phyloP scores from a whole-genome alignment of 2,113 vertebrate species.

The Dasyprocta punctata region DNA sequence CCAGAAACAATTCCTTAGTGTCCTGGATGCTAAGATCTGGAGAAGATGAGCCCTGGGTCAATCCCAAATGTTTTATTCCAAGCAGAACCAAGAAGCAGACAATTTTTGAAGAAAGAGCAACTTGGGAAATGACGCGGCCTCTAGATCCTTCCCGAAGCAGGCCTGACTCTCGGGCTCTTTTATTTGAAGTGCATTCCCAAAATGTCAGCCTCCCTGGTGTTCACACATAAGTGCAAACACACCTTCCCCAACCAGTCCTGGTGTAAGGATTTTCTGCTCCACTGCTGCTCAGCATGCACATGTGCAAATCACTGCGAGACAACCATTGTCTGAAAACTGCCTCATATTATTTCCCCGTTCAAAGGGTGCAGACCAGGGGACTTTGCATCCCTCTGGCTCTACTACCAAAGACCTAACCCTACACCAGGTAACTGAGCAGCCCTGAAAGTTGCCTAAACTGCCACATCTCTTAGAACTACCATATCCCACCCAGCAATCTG shows the following conservation, averaged over 20 bases:
- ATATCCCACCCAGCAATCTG: background rate
- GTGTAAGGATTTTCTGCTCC: background rate
- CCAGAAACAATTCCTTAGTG: background rate
- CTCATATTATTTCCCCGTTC: background rate
- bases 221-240: background rate
- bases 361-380: no score
- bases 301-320: background rate
- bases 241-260: background rate
- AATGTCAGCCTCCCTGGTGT: slow-evolving; percentile 4
- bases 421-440: background rate
- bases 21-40: background rate
- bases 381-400: background rate
- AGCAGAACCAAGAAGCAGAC: background rate
- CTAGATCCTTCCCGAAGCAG: background rate
- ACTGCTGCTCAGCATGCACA: background rate
- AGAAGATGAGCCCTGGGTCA: background rate
- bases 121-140: background rate
- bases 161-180: background rate
- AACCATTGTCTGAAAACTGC: background rate
- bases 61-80: background rate
- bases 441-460: background rate
- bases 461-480: background rate
- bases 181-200: background rate
- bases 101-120: background rate
- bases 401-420: background rate